Conservation (phyloP, 2,888 invertebrate genomes). For the Matsumyia berberina region DNA sequence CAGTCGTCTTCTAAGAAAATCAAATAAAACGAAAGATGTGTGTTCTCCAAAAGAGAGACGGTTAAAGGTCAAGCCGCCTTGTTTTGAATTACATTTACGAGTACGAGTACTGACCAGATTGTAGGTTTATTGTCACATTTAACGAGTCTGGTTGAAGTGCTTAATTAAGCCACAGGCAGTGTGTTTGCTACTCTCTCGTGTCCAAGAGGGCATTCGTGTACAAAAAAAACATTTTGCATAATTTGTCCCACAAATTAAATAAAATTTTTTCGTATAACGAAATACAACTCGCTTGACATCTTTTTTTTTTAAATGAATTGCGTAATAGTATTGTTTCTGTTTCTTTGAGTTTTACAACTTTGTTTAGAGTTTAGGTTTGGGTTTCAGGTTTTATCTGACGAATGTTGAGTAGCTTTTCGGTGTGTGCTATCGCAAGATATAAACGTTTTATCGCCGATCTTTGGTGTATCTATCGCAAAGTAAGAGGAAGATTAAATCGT, state of each 20-base stretch:
- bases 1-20: conserved; percentile 20
- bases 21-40: no score
- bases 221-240: conserved; percentile 37
- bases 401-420: no score
- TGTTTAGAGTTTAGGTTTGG: conserved; percentile 11
- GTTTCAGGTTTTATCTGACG: neutral
- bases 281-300: conserved; percentile 29
- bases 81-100: neutral
- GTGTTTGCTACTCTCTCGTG: neutral
- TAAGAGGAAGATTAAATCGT: conserved; percentile 3
- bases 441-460: no score
- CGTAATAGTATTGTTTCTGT: conserved; percentile 12
- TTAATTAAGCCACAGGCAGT: neutral
- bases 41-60: neutral
- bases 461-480: neutral
- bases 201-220: no score
- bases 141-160: conserved; percentile 22
- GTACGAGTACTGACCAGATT: neutral
- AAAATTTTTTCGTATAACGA: conserved; percentile 20
- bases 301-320: neutral
- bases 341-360: conserved; percentile 8
- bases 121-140: conserved; percentile 30
- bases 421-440: no score
- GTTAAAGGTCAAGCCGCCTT: conserved; percentile 2
- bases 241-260: conserved; percentile 44